Evolutionary conservation across 2,888 invertebrate species (phyloP).

Genomic region (Thelaira solivaga): DNA sequence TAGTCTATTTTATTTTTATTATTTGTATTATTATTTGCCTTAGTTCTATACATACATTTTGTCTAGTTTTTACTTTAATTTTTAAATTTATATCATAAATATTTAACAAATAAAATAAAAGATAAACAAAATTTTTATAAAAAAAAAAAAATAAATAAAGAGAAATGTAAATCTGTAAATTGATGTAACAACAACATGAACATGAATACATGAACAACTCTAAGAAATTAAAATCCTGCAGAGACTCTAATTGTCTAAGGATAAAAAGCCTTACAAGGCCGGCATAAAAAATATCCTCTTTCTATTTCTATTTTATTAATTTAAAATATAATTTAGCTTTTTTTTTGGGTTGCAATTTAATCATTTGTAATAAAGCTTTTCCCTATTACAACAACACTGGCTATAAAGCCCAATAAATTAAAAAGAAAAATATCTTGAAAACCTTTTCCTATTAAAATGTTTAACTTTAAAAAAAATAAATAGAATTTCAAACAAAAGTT

Average conservation of each 20-base stretch:
- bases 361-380: no score
- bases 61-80: slow-evolving; percentile 39
- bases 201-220: neutral
- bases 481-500: no score
- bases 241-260: slow-evolving; percentile 75
- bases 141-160: slow-evolving; percentile 14
- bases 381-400: no score
- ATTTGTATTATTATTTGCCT: neutral
- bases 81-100: slow-evolving; percentile 49
- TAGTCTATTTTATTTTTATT: no score
- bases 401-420: neutral
- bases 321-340: neutral
- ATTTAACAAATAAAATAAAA: slow-evolving; percentile 52
- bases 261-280: slow-evolving; percentile 17
- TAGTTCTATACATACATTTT: slow-evolving; percentile 42
- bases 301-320: neutral
- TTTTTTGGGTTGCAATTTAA: no score
- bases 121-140: slow-evolving; percentile 15
- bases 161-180: neutral
- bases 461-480: no score
- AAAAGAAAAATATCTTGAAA: no score
- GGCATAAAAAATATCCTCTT: neutral
- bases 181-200: no score
- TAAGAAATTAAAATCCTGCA: slow-evolving; percentile 67
- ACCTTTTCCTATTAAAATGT: no score